Conservation (phyloP, 2,113 vertebrate genomes). For the Sprattus sprattus region DNA sequence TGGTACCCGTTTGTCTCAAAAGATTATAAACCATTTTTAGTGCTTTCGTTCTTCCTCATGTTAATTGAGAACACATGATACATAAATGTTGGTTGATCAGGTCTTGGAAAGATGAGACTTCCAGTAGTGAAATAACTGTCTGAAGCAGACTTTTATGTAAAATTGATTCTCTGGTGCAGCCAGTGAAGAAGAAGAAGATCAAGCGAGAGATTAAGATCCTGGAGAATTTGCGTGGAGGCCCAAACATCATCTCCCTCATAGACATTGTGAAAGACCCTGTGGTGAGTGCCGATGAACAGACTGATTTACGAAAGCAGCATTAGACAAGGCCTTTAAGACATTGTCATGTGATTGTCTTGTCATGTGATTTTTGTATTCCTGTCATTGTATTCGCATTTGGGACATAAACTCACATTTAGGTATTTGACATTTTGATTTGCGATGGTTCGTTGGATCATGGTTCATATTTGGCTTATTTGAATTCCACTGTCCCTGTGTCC, state of each 20-base stretch:
- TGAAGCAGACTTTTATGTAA: not conserved
- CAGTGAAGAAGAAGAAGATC: constrained; percentile 84
- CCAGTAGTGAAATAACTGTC: not conserved
- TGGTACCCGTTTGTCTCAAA: not conserved
- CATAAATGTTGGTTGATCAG: not conserved
- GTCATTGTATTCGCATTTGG: no score
- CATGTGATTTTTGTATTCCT: no score
- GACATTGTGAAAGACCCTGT: constrained; percentile 83
- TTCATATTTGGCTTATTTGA: no score
- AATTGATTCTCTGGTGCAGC: constrained; percentile 53
- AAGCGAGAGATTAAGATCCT: constrained; percentile 91
- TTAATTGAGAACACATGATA: not conserved
- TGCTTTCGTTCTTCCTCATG: not conserved
- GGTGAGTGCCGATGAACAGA: constrained; percentile 56
- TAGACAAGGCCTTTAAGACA: not conserved
- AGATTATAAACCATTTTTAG: not conserved
- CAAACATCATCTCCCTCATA: constrained; percentile 76
- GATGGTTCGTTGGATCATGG: no score
- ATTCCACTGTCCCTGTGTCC: no score
- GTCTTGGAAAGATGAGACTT: not conserved
- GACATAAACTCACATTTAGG: no score
- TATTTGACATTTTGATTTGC: no score
- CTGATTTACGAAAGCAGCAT: no score
- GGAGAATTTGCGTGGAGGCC: constrained; percentile 83
- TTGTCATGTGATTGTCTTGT: no score